Evolutionary conservation across 2,113 vertebrate species (phyloP).

Genomic region (Columba livia): DNA sequence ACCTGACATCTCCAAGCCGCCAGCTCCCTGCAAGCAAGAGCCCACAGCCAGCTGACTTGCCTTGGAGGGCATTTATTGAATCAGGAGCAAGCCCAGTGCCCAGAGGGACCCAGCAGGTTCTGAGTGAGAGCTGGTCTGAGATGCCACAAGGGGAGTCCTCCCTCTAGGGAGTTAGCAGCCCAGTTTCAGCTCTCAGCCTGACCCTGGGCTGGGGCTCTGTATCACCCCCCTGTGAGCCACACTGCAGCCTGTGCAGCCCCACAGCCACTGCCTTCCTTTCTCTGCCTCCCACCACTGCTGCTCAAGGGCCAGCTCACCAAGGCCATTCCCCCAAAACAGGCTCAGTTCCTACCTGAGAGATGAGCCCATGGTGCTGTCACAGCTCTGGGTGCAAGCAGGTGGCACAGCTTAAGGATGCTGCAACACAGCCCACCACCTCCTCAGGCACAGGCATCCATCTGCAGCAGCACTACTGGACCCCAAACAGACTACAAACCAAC

Average conservation of each 20-base stretch:
- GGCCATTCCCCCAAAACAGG: accelerated
- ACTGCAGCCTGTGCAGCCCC: accelerated
- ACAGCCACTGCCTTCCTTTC: accelerated
- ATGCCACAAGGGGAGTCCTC: accelerated
- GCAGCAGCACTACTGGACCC: neutral
- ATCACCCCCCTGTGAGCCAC: accelerated
- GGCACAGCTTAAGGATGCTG: accelerated
- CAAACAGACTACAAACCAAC: neutral
- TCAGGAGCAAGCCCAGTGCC: accelerated
- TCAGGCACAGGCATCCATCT: accelerated
- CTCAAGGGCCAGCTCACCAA: accelerated
- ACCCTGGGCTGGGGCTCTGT: neutral
- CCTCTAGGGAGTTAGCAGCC: accelerated
- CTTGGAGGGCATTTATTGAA: accelerated
- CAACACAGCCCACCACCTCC: accelerated
- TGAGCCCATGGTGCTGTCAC: accelerated
- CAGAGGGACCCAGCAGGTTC: accelerated
- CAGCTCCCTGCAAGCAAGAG: neutral
- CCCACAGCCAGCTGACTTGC: accelerated
- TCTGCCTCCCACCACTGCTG: too few relatives aligned
- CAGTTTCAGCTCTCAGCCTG: accelerated
- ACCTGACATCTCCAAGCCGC: neutral
- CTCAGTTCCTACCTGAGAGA: neutral
- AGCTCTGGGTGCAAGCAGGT: accelerated
- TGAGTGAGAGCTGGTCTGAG: neutral